Base-by-base conservation (phyloP, 2,888 invertebrate species). In the Orchesellides sinensis region DNA sequence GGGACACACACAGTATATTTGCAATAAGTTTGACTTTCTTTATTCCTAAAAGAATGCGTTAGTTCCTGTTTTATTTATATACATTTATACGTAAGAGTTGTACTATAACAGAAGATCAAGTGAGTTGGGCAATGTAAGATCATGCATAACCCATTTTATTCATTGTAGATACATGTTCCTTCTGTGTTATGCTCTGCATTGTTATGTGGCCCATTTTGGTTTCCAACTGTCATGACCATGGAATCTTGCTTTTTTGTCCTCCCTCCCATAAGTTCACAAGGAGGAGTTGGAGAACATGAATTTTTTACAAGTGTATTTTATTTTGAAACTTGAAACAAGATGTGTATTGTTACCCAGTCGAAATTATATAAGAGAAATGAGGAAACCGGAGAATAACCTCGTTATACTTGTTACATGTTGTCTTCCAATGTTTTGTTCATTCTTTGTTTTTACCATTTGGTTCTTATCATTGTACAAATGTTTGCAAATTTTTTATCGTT, bases 221-320 rank as follows among this genome's bases (percentile, higher is more conserved):
- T 32, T 70, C 56, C 5, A 72, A 61, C 61, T 72, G 47, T 72
- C 72, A 63, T 49, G 63, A 59, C 63, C 63, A 63, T 29, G n/a
- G 49, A 73, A 73, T 61, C 63, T 27, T 73, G 49, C 59, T 59
- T 49, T 29, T 21, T 72, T 47, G n/a, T n/a, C n/a, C n/a, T 59
- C 19, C 25, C 35, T n/a, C 49, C 4, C 17, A 45, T 8, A 25
- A 27, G n/a, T 21, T 27, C 29, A 17, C 17, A 2, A 45, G 21
- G 25, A 14, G 40, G 17, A 32, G 45, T 0, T 47, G 12, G 21
- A 63, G 5, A 29, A 63, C 17, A 14, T 47, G 27, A 70, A 70
- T 61, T 61, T n/a, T n/a, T 72, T 47, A 21, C 21, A 10, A 59
- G 19, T 61, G 32, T 27, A 72, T 61, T 27, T 27, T 27, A 72